A percentile compares a stretch with the other conserved stretches of the same genome.
phyloP scores from a whole-genome alignment of 2,888 invertebrate genomes.

The Lampropteryx suffumata region DNA sequence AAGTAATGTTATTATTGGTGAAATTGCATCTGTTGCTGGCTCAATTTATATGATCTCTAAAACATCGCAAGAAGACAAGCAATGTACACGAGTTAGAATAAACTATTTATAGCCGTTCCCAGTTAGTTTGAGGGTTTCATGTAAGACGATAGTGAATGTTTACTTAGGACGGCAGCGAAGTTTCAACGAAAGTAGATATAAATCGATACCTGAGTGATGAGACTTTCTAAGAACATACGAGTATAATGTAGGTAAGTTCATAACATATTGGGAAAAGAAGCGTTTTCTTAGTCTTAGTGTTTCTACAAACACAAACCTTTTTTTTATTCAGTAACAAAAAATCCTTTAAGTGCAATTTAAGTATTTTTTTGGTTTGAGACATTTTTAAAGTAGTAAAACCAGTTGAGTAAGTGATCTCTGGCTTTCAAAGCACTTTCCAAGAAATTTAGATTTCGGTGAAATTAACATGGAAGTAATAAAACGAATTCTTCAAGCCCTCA shows the following conservation, averaged over 20 bases:
- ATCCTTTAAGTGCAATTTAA: too few relatives aligned
- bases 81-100: constrained; percentile 14
- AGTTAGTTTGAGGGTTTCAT: constrained; percentile 22
- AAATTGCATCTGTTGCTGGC: not conserved
- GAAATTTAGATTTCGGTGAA: not conserved
- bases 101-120: constrained; percentile 28
- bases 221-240: constrained; percentile 30
- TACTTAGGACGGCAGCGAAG: constrained; percentile 48
- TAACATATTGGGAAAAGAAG: constrained; percentile 17
- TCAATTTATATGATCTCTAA: not conserved
- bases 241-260: too few relatives aligned
- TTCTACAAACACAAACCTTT: too few relatives aligned
- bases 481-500: not conserved
- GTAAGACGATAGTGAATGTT: constrained; percentile 41
- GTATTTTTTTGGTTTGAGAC: too few relatives aligned
- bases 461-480: not conserved
- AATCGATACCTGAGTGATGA: constrained; percentile 27
- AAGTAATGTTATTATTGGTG: too few relatives aligned
- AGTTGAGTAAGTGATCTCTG: too few relatives aligned
- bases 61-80: not conserved
- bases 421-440: not conserved
- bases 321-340: too few relatives aligned
- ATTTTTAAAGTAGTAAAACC: too few relatives aligned
- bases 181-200: constrained; percentile 37
- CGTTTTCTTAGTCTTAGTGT: too few relatives aligned